Evolutionary conservation across 2,113 vertebrate genomes (phyloP).

Genomic region (Paradoxurus hermaphroditus): DNA sequence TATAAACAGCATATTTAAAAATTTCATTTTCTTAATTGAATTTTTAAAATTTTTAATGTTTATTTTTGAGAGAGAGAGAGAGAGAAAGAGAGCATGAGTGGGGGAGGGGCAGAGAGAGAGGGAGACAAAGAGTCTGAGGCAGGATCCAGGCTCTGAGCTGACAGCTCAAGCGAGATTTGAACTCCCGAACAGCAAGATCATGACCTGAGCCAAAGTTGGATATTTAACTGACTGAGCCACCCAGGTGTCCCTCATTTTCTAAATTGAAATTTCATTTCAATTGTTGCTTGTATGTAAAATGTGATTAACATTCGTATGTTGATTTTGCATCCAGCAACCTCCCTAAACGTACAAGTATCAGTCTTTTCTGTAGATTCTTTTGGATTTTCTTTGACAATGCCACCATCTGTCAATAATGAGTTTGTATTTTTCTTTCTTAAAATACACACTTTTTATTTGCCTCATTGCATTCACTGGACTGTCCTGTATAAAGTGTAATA

Average conservation of each 20-base stretch:
- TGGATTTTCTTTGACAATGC: not conserved
- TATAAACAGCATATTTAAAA: not conserved
- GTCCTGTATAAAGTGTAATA: not conserved
- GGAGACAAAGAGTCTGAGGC: too few relatives aligned
- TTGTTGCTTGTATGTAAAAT: not conserved
- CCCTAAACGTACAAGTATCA: not conserved
- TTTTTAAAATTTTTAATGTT: too few relatives aligned
- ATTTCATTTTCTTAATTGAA: not conserved
- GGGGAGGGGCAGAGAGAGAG: too few relatives aligned
- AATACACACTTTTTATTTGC: not conserved
- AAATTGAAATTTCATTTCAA: not conserved
- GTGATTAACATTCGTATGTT: not conserved
- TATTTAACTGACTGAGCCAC: too few relatives aligned
- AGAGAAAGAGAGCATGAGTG: accelerated
- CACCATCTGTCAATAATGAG: not conserved
- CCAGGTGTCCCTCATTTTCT: not conserved
- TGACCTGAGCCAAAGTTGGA: too few relatives aligned
- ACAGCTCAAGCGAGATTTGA: too few relatives aligned
- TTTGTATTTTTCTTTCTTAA: not conserved
- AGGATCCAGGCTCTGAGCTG: too few relatives aligned
- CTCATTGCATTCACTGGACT: not conserved
- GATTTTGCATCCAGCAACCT: not conserved
- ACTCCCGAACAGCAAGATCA: too few relatives aligned
- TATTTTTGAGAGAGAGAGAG: too few relatives aligned
- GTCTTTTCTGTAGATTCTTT: not conserved